Base-by-base conservation (phyloP, 1,140 invertebrate species). In the Zaprionus gabonicus region DNA sequence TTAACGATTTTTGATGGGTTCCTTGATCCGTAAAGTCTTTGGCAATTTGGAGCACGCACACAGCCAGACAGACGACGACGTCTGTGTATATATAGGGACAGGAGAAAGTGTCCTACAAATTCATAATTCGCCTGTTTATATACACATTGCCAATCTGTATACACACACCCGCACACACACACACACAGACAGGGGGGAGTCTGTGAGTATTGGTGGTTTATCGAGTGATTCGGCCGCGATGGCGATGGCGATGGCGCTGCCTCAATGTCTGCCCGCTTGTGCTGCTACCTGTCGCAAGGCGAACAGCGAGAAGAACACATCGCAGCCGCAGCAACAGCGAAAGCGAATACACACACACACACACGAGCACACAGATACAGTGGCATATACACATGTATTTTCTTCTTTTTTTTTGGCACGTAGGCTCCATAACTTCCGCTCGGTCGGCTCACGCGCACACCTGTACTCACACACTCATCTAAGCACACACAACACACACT, bases 1-100 rank as follows among this genome's bases (percentile, higher is more conserved):
- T 91, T 90, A 91, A 90, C 86, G 85, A 90, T 90, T 90, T 90
- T 82, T 90, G 85, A 90, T 90, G 85, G 74, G 86, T 78, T 82
- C 86, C 76, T 75, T 90, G 85, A 90, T 90, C 85, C 86, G 85
- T 90, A 73, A 90, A 83, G 84, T 81, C 84, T 83, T 80, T 66
- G 79, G 70, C 69, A 80, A 79, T 75, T 81, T 81, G 53, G 41
- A 69, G 68, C 66, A 62, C 44, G 36, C 65, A 72, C 68, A 71
- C 68, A 68, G 27, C 31, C 53, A 17, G 23, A 53, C 57, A 65
- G 20, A 27, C 28, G 34, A 28, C 46, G 25, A 34, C 31, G 31
- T 34, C 31, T 34, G 31, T 34, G 9, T 34, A 41, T 31, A 46
- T 9, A 53, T 44, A 46, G 46, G 63, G 66, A 31, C 56, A 55